A percentile compares a stretch with the other conserved stretches of the same genome.
Evolutionary conservation across 2,797 vertebrate species (phyloP).

Genomic region (Microhierax caerulescens): DNA sequence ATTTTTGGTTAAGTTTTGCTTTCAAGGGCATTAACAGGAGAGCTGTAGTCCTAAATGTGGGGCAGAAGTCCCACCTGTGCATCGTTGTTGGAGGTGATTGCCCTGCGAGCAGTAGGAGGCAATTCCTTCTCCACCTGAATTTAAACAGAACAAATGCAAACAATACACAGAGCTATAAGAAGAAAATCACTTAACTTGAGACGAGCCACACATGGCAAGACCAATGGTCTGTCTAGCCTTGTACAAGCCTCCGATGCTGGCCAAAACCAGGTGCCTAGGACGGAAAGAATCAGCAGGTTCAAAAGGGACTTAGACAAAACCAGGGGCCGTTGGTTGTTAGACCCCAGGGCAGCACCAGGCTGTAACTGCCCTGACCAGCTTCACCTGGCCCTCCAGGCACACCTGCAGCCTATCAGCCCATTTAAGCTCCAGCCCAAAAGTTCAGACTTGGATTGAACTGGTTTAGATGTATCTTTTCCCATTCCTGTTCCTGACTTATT

Average conservation of each 20-base stretch:
- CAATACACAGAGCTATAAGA: background rate
- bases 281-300: background rate
- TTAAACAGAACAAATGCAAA: background rate
- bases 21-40: background rate
- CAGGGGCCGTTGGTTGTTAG: background rate
- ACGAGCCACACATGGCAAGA: background rate
- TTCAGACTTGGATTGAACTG: fast-evolving
- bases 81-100: background rate
- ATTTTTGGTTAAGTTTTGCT: background rate
- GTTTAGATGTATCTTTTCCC: fast-evolving
- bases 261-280: background rate
- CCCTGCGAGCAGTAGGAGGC: background rate
- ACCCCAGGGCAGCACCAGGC: background rate
- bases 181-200: background rate
- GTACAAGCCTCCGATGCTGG: background rate
- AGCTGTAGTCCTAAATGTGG: background rate
- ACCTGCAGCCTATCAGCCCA: background rate
- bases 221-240: background rate
- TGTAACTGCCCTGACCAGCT: background rate
- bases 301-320: background rate
- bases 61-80: background rate
- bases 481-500: background rate
- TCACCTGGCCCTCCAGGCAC: background rate
- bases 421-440: background rate
- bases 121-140: background rate